A percentile compares a stretch with the other conserved stretches of the same genome.
These are phyloP conservation scores for Prosapia bicincta DNA, from an alignment of 2,888 invertebrate species.

Conservation along the genomic window DNA sequence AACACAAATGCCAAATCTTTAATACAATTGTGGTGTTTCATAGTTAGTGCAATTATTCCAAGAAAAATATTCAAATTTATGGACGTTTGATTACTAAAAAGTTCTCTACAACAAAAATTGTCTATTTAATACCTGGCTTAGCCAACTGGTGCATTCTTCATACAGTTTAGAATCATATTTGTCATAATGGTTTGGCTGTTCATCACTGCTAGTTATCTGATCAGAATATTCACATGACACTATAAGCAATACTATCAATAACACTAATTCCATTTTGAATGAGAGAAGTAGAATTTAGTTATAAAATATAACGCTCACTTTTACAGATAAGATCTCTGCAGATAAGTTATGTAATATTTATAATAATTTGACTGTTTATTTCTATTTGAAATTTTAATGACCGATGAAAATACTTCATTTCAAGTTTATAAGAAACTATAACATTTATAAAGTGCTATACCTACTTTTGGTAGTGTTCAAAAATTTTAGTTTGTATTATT, in stretches of 20 bases:
- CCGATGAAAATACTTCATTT: too few species aligned
- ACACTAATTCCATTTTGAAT: neutral
- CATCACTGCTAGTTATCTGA: neutral
- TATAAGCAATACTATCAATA: neutral
- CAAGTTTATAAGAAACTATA: too few species aligned
- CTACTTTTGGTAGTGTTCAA: too few species aligned
- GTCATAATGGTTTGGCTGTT: neutral
- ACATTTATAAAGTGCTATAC: too few species aligned
- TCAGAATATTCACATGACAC: neutral
- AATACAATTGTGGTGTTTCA: too few species aligned
- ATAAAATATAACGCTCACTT: neutral
- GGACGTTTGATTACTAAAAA: too few species aligned
- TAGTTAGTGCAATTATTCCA: too few species aligned
- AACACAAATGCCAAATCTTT: too few species aligned
- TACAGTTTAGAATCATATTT: neutral
- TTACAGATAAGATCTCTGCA: neutral
- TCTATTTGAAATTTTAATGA: too few species aligned
- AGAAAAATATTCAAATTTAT: too few species aligned
- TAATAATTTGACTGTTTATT: neutral
- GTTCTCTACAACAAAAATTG: too few species aligned
- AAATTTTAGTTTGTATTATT: too few species aligned
- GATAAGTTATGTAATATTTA: neutral
- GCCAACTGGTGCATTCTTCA: neutral
- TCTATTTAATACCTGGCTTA: neutral
- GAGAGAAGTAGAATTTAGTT: neutral